phyloP scores from a whole-genome alignment of 2,888 invertebrate genomes.

The Aphodius sticticus region DNA sequence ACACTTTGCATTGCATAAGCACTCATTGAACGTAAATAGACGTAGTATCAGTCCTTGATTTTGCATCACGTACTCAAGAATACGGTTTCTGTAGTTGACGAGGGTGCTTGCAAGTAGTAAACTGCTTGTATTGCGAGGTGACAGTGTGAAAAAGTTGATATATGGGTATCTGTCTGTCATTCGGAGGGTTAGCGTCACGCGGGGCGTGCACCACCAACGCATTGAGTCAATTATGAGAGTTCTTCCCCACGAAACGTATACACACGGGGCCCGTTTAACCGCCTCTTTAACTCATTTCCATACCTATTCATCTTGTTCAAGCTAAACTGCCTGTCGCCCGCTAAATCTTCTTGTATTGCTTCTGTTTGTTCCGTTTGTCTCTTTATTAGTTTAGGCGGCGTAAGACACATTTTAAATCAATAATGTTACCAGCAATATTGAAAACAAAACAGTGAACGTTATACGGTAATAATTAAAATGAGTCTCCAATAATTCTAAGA shows the following conservation, averaged over 20 bases:
- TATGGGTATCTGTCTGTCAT: neutral
- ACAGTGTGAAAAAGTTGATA: neutral
- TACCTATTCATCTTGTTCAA: conserved; percentile 43
- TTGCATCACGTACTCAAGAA: no score
- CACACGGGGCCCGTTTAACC: conserved; percentile 40
- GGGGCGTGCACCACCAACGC: conserved; percentile 28
- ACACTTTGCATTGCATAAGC: no score
- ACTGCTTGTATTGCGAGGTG: neutral
- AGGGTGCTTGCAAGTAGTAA: no score
- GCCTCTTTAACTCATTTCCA: conserved; percentile 44
- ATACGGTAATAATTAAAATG: no score
- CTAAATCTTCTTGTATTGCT: neutral
- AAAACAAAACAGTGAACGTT: no score
- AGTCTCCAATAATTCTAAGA: no score
- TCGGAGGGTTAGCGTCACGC: conserved; percentile 42
- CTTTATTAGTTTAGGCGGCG: neutral
- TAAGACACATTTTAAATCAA: neutral
- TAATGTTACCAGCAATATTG: neutral
- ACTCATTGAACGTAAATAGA: no score
- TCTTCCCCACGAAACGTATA: conserved; percentile 39
- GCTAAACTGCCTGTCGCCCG: neutral
- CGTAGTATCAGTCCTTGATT: no score
- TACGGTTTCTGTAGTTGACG: no score
- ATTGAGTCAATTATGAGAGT: conserved; percentile 44
- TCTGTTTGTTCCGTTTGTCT: neutral